A percentile compares a stretch with the other conserved stretches of the same genome.
Evolutionary conservation across 2,113 vertebrate genomes (phyloP).

Genomic region (Pagrus major): DNA sequence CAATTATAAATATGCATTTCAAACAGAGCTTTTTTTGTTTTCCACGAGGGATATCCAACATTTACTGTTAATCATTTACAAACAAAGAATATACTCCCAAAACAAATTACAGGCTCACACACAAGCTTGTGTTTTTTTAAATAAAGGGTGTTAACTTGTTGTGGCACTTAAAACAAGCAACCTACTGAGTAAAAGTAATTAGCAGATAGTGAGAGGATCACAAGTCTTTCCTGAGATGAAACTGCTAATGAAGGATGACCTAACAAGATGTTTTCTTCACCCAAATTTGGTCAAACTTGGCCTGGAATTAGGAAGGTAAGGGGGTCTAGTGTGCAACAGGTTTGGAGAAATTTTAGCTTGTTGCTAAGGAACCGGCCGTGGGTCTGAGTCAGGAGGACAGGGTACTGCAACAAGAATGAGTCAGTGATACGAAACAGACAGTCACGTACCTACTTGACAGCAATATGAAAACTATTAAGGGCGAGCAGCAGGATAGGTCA

Average conservation of each 20-base stretch:
- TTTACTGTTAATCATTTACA: not conserved
- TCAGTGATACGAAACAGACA: conserved; percentile 21
- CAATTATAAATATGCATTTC: not conserved
- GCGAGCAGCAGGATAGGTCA: conserved; percentile 11
- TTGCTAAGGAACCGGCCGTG: conserved; percentile 51
- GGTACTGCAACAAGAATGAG: conserved; percentile 21
- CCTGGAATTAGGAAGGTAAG: not conserved
- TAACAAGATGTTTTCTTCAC: not conserved
- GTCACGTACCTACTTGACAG: conserved; percentile 17
- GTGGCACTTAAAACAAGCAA: not conserved
- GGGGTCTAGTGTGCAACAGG: conserved; percentile 3
- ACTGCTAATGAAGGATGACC: not conserved
- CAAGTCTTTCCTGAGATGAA: not conserved
- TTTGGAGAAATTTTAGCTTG: conserved; percentile 15
- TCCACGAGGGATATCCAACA: not conserved
- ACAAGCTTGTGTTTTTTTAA: not conserved
- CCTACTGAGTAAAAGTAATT: not conserved
- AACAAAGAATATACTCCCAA: not conserved
- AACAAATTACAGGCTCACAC: not conserved
- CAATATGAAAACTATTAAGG: conserved; percentile 23
- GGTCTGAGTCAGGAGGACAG: conserved; percentile 21
- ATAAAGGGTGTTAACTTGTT: not conserved
- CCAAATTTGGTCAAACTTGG: not conserved
- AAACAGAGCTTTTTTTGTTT: not conserved
- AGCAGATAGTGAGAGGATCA: not conserved